Evolutionary conservation across 2,888 invertebrate species (phyloP).

Genomic region (Drosophila rubida): DNA sequence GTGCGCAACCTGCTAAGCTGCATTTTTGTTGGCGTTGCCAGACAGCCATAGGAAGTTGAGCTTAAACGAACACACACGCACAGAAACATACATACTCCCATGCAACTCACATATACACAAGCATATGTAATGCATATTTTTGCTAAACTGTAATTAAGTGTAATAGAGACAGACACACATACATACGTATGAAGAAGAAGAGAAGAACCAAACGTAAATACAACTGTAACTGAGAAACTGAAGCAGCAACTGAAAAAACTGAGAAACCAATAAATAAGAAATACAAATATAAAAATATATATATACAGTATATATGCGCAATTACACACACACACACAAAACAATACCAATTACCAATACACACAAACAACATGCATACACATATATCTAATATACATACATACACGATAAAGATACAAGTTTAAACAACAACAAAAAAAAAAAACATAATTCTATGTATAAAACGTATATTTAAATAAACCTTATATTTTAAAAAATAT

Average conservation of each 20-base stretch:
- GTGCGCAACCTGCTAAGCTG: not conserved
- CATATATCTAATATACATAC: conserved; percentile 56
- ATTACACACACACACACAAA: conserved; percentile 26
- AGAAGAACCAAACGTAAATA: conserved; percentile 44
- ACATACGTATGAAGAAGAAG: conserved; percentile 12
- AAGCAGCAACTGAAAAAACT: conserved; percentile 50
- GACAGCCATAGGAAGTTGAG: conserved; percentile 5
- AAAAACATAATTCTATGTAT: conserved; percentile 57
- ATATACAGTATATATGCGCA: conserved; percentile 43
- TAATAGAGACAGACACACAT: conserved; percentile 33
- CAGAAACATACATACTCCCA: not conserved
- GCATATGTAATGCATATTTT: conserved; percentile 34
- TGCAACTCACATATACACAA: not conserved
- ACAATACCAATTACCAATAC: conserved; percentile 56
- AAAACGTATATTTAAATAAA: conserved; percentile 80
- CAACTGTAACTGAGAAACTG: conserved; percentile 58
- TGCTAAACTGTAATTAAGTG: conserved; percentile 52
- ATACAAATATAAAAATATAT: conserved; percentile 10
- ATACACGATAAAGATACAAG: conserved; percentile 37
- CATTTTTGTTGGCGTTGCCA: conserved; percentile 7
- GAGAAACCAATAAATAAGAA: conserved; percentile 32
- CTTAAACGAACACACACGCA: conserved; percentile 5
- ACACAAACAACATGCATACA: conserved; percentile 11
- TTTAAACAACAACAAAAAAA: conserved; percentile 37
- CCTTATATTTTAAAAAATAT: conserved; percentile 58